These are phyloP conservation scores for Cancer borealis DNA, from an alignment of 2,888 invertebrate species.

Conservation along the genomic window DNA sequence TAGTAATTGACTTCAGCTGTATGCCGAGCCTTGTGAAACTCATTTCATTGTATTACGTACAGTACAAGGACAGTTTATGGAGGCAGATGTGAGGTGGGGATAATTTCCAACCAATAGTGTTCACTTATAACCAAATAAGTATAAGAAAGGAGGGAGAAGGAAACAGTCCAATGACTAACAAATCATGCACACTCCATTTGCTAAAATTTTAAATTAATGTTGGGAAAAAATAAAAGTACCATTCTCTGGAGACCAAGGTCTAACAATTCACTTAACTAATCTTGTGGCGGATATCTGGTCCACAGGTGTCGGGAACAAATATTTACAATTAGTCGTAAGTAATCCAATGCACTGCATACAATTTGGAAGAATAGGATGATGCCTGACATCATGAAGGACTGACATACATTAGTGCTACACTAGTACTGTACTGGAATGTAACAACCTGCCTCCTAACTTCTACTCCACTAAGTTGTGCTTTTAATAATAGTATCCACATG, in stretches of 20 bases:
- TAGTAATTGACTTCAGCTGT: not conserved
- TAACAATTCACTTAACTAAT: not conserved
- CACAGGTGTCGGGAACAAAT: not conserved
- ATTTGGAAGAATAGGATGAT: not conserved
- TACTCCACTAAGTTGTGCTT: conserved; percentile 38
- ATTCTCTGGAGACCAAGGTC: not conserved
- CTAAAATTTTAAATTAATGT: not conserved
- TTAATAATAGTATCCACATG: conserved; percentile 42
- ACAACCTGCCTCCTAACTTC: conserved; percentile 41
- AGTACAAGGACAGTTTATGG: not conserved
- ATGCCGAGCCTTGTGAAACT: conserved; percentile 31
- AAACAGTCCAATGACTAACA: not conserved
- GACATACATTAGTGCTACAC: conserved; percentile 30
- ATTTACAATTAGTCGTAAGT: not conserved
- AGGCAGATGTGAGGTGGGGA: not conserved
- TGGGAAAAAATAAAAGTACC: not conserved
- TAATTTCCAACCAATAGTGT: not conserved
- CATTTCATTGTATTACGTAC: conserved; percentile 3
- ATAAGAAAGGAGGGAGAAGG: not conserved
- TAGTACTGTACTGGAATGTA: conserved; percentile 45
- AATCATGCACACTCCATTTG: conserved; percentile 1
- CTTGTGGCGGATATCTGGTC: conserved; percentile 6
- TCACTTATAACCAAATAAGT: not conserved
- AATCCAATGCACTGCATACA: not conserved
- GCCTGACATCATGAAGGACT: conserved; percentile 22